phyloP scores from a whole-genome alignment of 2,113 vertebrate species.

The Megaceryle maxima region DNA sequence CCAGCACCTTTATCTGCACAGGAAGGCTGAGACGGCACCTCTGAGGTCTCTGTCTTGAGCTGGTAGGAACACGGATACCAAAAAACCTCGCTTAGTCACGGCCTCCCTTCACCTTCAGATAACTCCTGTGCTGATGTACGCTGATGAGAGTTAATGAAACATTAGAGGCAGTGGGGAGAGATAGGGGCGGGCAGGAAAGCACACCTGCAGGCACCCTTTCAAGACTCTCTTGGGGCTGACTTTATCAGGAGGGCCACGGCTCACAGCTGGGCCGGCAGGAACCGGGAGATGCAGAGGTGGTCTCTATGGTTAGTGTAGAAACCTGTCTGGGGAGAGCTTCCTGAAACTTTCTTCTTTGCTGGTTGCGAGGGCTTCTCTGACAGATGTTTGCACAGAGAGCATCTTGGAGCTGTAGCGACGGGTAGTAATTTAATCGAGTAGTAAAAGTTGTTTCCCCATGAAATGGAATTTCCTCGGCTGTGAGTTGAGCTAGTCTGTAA shows the following conservation, averaged over 20 bases:
- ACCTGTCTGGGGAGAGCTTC: constrained; percentile 35
- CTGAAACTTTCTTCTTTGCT: constrained; percentile 38
- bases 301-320: constrained; percentile 51
- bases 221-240: background rate
- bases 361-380: background rate
- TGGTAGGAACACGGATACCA: background rate
- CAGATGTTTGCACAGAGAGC: background rate
- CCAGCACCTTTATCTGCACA: constrained; percentile 11
- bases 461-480: background rate
- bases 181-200: constrained; percentile 5
- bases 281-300: constrained; percentile 34
- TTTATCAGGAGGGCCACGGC: background rate
- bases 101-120: constrained; percentile 16
- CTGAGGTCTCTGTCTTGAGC: background rate
- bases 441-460: background rate
- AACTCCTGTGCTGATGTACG: background rate
- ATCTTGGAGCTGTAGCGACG: background rate
- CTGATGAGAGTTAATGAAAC: constrained; percentile 43
- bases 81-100: background rate
- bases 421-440: background rate
- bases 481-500: background rate
- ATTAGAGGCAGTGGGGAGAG: background rate
- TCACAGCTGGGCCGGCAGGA: constrained; percentile 49
- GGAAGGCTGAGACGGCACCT: background rate
- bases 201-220: constrained; percentile 48